Evolutionary conservation across 1,140 invertebrate species (phyloP).

Genomic region (Magallana ariakensis): DNA sequence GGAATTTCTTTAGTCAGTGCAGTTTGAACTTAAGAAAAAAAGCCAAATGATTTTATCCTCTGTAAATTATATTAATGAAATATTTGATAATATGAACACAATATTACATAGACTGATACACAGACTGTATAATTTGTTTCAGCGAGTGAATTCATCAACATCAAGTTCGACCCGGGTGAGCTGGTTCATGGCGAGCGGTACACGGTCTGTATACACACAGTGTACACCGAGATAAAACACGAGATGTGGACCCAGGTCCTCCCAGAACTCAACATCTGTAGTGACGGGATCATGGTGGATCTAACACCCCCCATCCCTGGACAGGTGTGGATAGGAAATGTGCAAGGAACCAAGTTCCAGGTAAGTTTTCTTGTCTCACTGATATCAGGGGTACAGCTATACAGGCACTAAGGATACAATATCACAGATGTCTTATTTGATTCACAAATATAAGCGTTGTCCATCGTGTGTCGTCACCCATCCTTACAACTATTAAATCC

Average conservation of each 20-base stretch:
- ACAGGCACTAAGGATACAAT: no score
- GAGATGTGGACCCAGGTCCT: constrained; percentile 52
- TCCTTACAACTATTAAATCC: no score
- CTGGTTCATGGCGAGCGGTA: constrained; percentile 60
- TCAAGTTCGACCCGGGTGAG: constrained; percentile 30
- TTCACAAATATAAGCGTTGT: no score
- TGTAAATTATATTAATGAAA: no score
- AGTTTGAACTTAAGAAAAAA: no score
- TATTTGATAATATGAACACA: no score
- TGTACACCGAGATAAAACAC: constrained; percentile 37
- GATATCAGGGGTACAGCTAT: no score
- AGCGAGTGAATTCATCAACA: constrained; percentile 58
- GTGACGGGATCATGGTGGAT: constrained; percentile 63
- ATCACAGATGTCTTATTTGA: no score
- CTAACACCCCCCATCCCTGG: constrained; percentile 56
- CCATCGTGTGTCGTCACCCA: no score
- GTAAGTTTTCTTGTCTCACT: background rate
- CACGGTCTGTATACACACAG: constrained; percentile 60
- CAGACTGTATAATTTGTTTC: background rate
- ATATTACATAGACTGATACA: no score
- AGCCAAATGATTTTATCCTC: no score
- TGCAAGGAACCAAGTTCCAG: constrained; percentile 41
- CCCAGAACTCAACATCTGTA: constrained; percentile 54
- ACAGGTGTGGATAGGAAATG: constrained; percentile 52
- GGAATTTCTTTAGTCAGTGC: no score